These are phyloP conservation scores for Petrocephalus schoutedeni DNA, from an alignment of 2,797 vertebrate genomes.

Conservation along the genomic window DNA sequence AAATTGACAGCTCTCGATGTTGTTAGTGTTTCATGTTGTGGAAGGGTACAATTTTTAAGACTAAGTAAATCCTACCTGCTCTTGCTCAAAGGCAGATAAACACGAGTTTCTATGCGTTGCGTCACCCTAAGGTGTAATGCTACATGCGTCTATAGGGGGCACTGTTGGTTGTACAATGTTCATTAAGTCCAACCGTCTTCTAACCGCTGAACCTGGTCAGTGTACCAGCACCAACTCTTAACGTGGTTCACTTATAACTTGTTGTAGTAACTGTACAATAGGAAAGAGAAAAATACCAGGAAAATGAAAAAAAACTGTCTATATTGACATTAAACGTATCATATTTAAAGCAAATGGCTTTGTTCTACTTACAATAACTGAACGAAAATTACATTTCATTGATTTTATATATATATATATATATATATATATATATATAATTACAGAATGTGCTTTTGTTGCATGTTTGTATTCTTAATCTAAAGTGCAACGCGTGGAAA, in stretches of 20 bases:
- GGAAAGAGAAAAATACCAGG: background rate
- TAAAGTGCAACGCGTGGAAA: background rate
- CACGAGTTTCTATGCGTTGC: slow-evolving; percentile 13
- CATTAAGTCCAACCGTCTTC: background rate
- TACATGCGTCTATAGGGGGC: background rate
- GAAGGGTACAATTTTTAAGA: background rate
- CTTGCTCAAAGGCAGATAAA: background rate
- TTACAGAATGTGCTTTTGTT: background rate
- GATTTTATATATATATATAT: too few relatives aligned
- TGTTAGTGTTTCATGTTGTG: background rate
- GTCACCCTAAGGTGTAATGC: background rate
- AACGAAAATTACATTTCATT: too few relatives aligned
- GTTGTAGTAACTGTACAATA: background rate
- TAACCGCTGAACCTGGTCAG: background rate
- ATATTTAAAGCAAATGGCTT: background rate
- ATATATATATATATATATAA: background rate
- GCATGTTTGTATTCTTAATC: background rate
- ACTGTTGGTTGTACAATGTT: background rate
- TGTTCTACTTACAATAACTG: too few relatives aligned
- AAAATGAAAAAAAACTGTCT: background rate
- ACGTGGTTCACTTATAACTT: background rate
- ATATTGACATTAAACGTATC: background rate
- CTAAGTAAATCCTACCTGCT: background rate
- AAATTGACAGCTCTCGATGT: background rate
- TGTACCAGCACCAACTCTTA: background rate